Base-by-base conservation (phyloP, 1,140 invertebrate genomes). In the Papilio aristodemus region DNA sequence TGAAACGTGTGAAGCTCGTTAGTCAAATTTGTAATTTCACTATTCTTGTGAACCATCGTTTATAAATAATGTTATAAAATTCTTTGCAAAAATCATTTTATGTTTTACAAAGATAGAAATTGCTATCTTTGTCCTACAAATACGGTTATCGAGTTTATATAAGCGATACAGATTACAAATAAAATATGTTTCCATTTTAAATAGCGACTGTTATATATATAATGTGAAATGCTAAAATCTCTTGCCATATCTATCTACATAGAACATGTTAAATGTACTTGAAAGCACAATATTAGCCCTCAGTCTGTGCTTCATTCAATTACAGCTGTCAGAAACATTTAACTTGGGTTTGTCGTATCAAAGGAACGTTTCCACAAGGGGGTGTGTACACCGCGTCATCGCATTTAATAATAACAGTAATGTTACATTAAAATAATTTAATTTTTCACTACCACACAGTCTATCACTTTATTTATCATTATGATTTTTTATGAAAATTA, bases 251-350 rank as follows among this genome's bases (percentile, higher is more conserved):
- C 11, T 22, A 17, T 46, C 4, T 50, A 50, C 9, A 50, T 41
- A 0, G 10, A 13, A 39, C 13, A 13, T 39, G 13, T 13, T 4
- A 39, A 14, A 43, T 14, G 14, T 22, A 25, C 19, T 22, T 54
- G 46, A 54, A 54, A 54, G 46, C 46, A 54, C 22, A 22, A 62
- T 6, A 19, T 36, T 36, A 62, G 14, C 32, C 59, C 32, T 39
- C 37, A 17, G 58, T 60, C 58, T 62, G 36, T 1, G n/a, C 59
- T 62, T 62, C 36, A 62, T 62, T 62, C 59, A 62, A 62, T 62
- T 62, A 62, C 17, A 62, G 27, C 59, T 62, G 59, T 62, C 59
- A 62, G 32, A 62, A 39, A 62, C 59, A 62, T 62, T 60, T 62
- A 62, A 38, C 27, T 62, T 38, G 14, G 59, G 59, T 36, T 62